Percentiles rank a stretch among this genome's conserved stretches.
phyloP scores from a whole-genome alignment of 2,113 vertebrate genomes.

The Peromyscus californicus region DNA sequence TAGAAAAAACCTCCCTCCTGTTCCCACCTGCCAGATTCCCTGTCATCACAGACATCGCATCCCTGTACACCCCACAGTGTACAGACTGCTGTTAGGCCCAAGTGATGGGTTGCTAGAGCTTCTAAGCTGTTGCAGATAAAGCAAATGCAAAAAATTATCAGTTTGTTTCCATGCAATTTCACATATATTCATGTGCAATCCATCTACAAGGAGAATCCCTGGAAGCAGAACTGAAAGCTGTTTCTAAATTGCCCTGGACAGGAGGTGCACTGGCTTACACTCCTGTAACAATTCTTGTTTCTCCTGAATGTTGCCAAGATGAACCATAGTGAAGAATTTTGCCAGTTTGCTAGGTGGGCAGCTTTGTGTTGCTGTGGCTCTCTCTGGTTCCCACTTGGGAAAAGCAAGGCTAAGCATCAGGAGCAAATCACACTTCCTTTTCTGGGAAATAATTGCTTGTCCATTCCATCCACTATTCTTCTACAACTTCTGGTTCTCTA shows the following conservation, averaged over 20 bases:
- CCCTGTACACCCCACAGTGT: too few relatives aligned
- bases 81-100: not conserved
- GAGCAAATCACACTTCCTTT: constrained; percentile 23
- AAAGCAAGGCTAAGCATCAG: not conserved
- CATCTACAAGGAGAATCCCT: not conserved
- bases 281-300: not conserved
- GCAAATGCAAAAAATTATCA: not conserved
- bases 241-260: constrained; percentile 5
- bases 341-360: not conserved
- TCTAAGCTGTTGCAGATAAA: constrained; percentile 20
- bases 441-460: constrained; percentile 15
- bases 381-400: constrained; percentile 9
- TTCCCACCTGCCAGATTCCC: not conserved
- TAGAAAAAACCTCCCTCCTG: not conserved
- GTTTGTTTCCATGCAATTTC: not conserved
- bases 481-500: not conserved
- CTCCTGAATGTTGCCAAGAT: not conserved
- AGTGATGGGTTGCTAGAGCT: not conserved
- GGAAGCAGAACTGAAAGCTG: not conserved
- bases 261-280: not conserved
- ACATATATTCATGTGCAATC: not conserved
- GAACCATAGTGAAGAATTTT: constrained; percentile 13
- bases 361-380: not conserved
- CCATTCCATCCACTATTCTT: not conserved
- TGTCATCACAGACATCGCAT: not conserved